Conservation (phyloP, 2,113 vertebrate species). For the Gnathonemus echidnorhynchus region DNA sequence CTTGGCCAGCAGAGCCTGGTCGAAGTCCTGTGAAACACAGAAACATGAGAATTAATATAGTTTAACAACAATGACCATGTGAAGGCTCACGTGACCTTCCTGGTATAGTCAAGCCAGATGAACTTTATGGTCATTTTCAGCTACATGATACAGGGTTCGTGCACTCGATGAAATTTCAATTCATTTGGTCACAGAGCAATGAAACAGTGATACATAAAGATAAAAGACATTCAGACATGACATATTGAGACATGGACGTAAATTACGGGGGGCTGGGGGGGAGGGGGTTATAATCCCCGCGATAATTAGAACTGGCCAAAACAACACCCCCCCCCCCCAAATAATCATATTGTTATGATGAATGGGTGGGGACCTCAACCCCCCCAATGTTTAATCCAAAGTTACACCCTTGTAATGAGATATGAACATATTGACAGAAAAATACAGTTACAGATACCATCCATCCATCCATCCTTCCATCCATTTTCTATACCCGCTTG, state of each 20-base stretch:
- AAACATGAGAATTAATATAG: background rate
- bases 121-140: background rate
- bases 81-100: background rate
- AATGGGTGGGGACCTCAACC: no score
- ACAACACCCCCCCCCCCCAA: no score
- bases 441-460: background rate
- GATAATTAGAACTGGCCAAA: no score
- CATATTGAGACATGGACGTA: background rate
- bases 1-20: slow-evolving; percentile 46
- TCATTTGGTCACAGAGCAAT: background rate
- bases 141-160: background rate
- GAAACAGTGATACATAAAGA: background rate
- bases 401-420: no score
- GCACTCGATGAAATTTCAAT: background rate
- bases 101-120: background rate
- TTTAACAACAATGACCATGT: background rate
- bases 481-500: background rate
- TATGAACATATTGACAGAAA: background rate
- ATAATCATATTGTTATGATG: no score
- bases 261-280: no score
- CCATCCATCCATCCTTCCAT: background rate
- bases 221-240: background rate
- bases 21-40: slow-evolving; percentile 62
- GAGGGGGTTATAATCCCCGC: no score
- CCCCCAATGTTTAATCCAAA: no score